These are phyloP conservation scores for Hephaestus fuliginosus DNA, from an alignment of 2,797 vertebrate species.

Conservation along the genomic window DNA sequence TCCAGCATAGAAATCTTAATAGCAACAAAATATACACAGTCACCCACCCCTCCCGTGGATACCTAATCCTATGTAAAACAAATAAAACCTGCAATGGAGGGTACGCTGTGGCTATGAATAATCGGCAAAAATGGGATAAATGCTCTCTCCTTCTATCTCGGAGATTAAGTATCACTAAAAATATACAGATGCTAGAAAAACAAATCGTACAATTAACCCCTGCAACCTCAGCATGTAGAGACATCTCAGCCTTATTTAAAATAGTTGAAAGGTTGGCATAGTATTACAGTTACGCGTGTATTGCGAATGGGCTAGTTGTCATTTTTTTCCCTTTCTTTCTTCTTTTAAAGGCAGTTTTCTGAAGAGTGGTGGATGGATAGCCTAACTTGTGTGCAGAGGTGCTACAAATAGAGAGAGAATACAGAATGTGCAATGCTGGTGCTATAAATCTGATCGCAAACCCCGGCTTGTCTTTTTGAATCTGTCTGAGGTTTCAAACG, in stretches of 20 bases:
- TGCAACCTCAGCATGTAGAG: constrained; percentile 35
- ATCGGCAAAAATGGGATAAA: constrained; percentile 65
- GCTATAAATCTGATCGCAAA: constrained; percentile 21
- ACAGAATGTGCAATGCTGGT: not conserved
- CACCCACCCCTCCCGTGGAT: constrained; percentile 59
- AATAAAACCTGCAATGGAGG: constrained; percentile 61
- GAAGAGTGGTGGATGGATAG: constrained; percentile 27
- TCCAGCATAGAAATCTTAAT: constrained; percentile 69
- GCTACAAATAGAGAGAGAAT: constrained; percentile 30
- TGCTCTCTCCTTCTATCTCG: constrained; percentile 40
- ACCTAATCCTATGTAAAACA: constrained; percentile 80
- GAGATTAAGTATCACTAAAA: constrained; percentile 74
- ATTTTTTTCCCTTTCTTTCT: constrained; percentile 21
- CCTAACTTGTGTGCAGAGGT: constrained; percentile 35
- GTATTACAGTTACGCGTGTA: not conserved
- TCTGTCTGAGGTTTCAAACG: constrained; percentile 41
- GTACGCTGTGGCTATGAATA: constrained; percentile 53
- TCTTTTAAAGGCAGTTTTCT: constrained; percentile 16
- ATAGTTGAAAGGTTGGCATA: constrained; percentile 9
- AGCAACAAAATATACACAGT: constrained; percentile 70
- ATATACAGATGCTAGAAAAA: constrained; percentile 71
- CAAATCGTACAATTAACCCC: constrained; percentile 59
- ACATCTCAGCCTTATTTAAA: constrained; percentile 32
- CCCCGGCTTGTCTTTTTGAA: constrained; percentile 21
- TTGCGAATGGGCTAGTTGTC: constrained; percentile 1